Conservation (phyloP, 2,797 vertebrate genomes). For the Sebastes matsubarae region DNA sequence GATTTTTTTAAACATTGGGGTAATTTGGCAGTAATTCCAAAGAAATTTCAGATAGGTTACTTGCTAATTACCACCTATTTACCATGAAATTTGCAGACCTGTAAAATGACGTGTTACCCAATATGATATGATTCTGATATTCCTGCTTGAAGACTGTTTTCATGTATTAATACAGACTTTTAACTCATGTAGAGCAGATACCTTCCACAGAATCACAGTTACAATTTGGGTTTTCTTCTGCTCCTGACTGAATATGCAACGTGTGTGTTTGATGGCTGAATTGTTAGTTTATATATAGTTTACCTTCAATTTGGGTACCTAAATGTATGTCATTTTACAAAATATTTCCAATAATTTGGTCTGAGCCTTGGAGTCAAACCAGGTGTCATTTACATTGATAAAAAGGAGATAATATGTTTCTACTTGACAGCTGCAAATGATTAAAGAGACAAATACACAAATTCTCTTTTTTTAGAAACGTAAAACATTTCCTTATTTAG, state of each 20-base stretch:
- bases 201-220: neutral
- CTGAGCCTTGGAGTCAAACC: neutral
- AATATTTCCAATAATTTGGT: neutral
- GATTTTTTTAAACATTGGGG: too few species aligned
- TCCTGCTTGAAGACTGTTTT: neutral
- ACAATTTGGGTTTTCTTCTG: slow-evolving; percentile 14
- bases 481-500: neutral
- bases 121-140: neutral
- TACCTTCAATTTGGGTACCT: neutral
- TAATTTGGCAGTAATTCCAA: too few species aligned
- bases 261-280: neutral
- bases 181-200: neutral
- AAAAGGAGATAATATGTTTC: fast-evolving
- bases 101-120: too few species aligned
- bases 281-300: neutral
- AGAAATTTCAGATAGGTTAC: too few species aligned
- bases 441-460: neutral
- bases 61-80: fast-evolving
- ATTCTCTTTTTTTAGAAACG: neutral
- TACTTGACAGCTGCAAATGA: neutral
- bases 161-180: neutral
- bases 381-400: neutral
- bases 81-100: too few species aligned
- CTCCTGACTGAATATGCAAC: neutral
- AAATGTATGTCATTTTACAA: neutral